Base-by-base conservation (phyloP, 2,113 vertebrate genomes). In the Cynoglossus semilaevis region DNA sequence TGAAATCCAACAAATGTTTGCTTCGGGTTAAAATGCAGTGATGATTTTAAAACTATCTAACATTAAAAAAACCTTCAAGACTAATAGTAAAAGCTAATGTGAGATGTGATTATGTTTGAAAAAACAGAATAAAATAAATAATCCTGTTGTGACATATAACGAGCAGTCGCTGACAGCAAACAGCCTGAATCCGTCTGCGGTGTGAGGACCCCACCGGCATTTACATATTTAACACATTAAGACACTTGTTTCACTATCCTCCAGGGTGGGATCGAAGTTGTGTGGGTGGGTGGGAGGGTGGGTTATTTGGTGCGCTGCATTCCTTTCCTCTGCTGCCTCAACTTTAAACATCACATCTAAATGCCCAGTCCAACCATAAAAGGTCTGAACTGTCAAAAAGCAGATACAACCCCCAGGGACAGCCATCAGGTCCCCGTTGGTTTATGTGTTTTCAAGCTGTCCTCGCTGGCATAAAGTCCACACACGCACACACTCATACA, bases 171-270 rank as follows among this genome's bases (percentile, higher is more conserved):
- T 29, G 22, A 29, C 58, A 58, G 50, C 69, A 1, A 73, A 56
- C 51, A 70, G 77, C 59, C 65, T 48, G 67, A 59, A 63, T 47
- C 57, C 77, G 63, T 74, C 62, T 80, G 79, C 66, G 52, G 63
- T 61, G 58, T 16, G 71, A 74, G 51, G 8, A 15, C 43, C 53
- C 51, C 17, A 16, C 35, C 38, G 42, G 36, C 17, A 61, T 59
- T 51, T 50, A 70, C 72, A 79, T 46, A 44, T 34, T 63, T 51
- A 64, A 45, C 42, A 15, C 43, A 2, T 35, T 12, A 1, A 54
- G 42, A 54, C 51, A 56, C 46, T 45, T 17, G 44, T 17, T 45
- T 45, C 49, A 51, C 29, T n/a, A 36, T 16, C 49, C 34, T 15
- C 14, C 12, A 8, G 14, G 15, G 15, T 15, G 44, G n/a, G 12